phyloP scores from a whole-genome alignment of 2,113 vertebrate genomes.

The Pelvicachromis taeniatus region DNA sequence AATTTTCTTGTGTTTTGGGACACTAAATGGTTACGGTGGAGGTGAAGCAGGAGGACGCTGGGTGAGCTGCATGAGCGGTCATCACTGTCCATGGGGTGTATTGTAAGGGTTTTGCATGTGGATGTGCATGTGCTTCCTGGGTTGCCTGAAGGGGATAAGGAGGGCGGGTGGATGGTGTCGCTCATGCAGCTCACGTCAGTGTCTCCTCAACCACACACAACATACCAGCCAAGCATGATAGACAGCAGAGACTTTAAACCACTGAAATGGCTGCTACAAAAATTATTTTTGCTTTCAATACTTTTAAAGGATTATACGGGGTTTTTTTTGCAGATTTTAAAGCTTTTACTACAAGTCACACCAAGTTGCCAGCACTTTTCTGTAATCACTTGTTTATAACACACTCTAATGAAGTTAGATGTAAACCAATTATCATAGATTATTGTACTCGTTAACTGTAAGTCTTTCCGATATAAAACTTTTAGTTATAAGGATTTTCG shows the following conservation, averaged over 20 bases:
- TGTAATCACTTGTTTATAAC: neutral
- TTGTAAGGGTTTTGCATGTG: conserved; percentile 64
- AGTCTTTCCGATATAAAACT: neutral
- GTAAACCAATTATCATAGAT: neutral
- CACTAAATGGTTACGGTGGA: neutral
- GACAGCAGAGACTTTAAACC: neutral
- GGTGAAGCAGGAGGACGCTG: conserved; percentile 9
- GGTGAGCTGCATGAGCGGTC: conserved; percentile 53
- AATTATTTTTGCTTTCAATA: neutral
- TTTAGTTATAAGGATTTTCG: neutral
- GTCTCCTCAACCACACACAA: conserved; percentile 8
- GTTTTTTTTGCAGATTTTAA: neutral
- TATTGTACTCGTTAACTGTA: neutral
- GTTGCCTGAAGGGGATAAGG: conserved; percentile 3
- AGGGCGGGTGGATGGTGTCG: neutral
- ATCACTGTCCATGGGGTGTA: neutral
- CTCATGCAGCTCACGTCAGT: conserved; percentile 50
- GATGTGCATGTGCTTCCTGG: conserved; percentile 68
- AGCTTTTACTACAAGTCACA: neutral
- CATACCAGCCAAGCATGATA: conserved; percentile 7
- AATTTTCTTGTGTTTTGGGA: neutral
- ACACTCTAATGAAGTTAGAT: neutral
- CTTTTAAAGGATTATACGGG: neutral
- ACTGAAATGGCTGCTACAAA: neutral
- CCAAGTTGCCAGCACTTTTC: neutral